phyloP scores from a whole-genome alignment of 2,888 invertebrate species.

The Chouioia cunea region DNA sequence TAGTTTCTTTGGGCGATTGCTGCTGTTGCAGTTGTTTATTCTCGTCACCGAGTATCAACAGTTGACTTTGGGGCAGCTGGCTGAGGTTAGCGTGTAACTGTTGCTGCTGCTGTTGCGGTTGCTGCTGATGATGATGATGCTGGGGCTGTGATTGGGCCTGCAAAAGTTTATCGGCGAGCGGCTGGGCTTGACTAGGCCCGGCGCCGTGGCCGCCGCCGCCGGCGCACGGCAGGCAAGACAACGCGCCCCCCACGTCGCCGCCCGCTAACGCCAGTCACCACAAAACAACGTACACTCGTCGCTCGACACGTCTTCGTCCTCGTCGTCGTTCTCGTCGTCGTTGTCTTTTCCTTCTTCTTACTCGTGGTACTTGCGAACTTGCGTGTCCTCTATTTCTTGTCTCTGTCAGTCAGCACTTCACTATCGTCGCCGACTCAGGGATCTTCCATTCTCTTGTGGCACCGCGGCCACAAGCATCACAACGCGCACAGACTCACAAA shows the following conservation, averaged over 20 bases:
- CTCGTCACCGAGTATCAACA: slow-evolving; percentile 1
- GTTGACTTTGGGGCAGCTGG: slow-evolving; percentile 51
- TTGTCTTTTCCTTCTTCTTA: no score
- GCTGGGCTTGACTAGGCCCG: slow-evolving; percentile 55
- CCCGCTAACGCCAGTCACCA: slow-evolving; percentile 65
- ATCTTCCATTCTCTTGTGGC: slow-evolving; percentile 38
- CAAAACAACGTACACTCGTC: slow-evolving; percentile 34
- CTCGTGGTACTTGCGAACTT: no score
- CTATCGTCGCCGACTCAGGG: slow-evolving; percentile 13
- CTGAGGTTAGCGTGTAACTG: slow-evolving; percentile 52
- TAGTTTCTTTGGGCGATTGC: slow-evolving; percentile 27
- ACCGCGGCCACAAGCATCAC: not conserved
- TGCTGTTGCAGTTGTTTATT: slow-evolving; percentile 57
- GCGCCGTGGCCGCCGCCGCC: slow-evolving; percentile 69
- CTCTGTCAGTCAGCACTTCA: no score
- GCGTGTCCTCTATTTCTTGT: no score
- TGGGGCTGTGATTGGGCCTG: slow-evolving; percentile 64
- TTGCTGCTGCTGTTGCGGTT: slow-evolving; percentile 56
- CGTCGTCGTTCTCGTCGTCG: no score
- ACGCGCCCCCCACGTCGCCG: slow-evolving; percentile 70
- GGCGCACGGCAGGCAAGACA: slow-evolving; percentile 70
- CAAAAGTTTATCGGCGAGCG: slow-evolving; percentile 59
- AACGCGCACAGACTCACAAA: not conserved
- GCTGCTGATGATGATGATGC: slow-evolving; percentile 57
- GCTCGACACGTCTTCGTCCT: not conserved